These are phyloP conservation scores for Thrips palmi DNA, from an alignment of 1,140 invertebrate genomes.

Conservation along the genomic window DNA sequence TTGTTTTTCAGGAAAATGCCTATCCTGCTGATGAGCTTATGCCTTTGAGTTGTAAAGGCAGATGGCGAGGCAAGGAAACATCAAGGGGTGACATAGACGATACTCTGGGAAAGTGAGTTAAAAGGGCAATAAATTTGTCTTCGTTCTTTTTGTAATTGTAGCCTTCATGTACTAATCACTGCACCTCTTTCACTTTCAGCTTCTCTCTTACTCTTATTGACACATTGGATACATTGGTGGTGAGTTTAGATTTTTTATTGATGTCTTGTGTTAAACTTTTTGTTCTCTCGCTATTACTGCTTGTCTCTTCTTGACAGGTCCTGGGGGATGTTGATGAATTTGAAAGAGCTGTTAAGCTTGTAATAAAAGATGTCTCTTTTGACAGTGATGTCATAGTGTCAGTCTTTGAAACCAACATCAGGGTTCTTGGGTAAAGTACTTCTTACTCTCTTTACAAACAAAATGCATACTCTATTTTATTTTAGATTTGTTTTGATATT, in stretches of 20 bases:
- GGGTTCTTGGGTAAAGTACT: conserved; percentile 66
- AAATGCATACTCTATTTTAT: conserved; percentile 7
- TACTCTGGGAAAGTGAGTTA: conserved; percentile 82
- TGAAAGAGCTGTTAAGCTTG: conserved; percentile 71
- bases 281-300: background rate
- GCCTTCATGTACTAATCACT: background rate
- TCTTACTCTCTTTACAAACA: background rate
- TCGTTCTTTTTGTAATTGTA: conserved; percentile 7
- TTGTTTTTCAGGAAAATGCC: conserved; percentile 54
- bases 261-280: background rate
- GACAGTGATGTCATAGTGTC: conserved; percentile 91
- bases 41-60: conserved; percentile 87
- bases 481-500: background rate
- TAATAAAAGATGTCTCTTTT: conserved; percentile 74
- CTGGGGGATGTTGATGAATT: conserved; percentile 88
- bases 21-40: conserved; percentile 97
- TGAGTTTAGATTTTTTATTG: too few species aligned
- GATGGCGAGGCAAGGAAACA: conserved; percentile 69
- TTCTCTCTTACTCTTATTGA: conserved; percentile 94
- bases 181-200: conserved; percentile 42
- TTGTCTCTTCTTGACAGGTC: conserved; percentile 28
- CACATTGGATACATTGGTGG: conserved; percentile 80
- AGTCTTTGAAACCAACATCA: conserved; percentile 96
- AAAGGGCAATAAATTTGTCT: conserved; percentile 5
- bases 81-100: conserved; percentile 92